These are phyloP conservation scores for Bagarius yarrelli DNA, from an alignment of 2,113 vertebrate genomes.

Conservation along the genomic window DNA sequence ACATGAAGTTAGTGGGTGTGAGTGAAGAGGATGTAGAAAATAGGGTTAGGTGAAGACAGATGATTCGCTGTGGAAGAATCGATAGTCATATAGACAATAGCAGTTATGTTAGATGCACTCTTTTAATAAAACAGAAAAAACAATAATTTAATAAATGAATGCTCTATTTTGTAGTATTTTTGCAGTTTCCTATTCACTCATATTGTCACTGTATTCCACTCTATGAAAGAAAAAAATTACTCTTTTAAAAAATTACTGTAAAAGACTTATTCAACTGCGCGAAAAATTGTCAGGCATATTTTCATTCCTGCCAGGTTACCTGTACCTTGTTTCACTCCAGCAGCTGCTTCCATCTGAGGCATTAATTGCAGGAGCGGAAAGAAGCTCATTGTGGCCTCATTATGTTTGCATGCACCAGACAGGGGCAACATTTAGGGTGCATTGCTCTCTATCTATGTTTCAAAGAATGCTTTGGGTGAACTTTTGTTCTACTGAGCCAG, in stretches of 20 bases:
- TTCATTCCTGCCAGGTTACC: not conserved
- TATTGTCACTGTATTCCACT: too few relatives aligned
- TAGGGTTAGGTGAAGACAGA: too few relatives aligned
- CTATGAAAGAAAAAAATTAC: not conserved
- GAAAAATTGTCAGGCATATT: conserved; percentile 22
- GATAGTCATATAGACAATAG: too few relatives aligned
- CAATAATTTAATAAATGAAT: too few relatives aligned
- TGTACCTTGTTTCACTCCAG: not conserved
- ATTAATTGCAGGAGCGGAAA: conserved; percentile 45
- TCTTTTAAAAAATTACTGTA: not conserved
- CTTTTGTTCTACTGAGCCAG: not conserved
- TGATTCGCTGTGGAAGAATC: too few relatives aligned
- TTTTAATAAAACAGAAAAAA: too few relatives aligned
- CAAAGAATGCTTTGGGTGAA: conserved; percentile 38
- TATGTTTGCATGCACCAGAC: conserved; percentile 48
- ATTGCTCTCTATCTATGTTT: conserved; percentile 35
- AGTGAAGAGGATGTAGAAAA: too few relatives aligned
- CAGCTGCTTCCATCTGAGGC: conserved; percentile 39
- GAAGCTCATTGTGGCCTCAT: conserved; percentile 44
- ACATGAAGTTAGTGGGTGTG: too few relatives aligned
- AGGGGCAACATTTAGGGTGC: conserved; percentile 41
- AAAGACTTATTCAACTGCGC: conserved; percentile 7
- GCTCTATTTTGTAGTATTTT: too few relatives aligned
- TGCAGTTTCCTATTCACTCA: too few relatives aligned
- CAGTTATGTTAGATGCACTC: too few relatives aligned